phyloP scores from a whole-genome alignment of 2,888 invertebrate genomes.

The Heliothis peltigera region DNA sequence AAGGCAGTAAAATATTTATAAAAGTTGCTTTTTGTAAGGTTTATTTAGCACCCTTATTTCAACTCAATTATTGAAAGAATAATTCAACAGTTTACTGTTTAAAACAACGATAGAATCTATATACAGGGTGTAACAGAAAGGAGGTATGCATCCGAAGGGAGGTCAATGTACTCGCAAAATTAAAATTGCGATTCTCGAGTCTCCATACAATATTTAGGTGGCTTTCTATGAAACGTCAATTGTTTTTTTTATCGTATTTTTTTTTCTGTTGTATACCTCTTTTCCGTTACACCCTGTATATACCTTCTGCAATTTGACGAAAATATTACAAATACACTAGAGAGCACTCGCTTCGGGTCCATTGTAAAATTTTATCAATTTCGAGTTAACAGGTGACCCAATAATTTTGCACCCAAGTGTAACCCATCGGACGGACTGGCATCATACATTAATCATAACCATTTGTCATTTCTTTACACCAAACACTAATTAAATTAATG shows the following conservation, averaged over 20 bases:
- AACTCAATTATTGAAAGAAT: neutral
- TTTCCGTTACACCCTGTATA: no score
- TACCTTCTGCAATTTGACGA: neutral
- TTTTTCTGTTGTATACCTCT: no score
- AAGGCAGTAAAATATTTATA: neutral
- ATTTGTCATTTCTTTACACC: constrained; percentile 13
- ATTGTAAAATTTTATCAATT: neutral
- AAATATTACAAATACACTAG: neutral
- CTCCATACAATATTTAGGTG: no score
- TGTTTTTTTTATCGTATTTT: no score
- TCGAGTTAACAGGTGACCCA: neutral
- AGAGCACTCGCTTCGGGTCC: neutral
- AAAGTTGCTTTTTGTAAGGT: neutral
- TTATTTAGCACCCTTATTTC: neutral
- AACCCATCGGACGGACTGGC: constrained; percentile 19
- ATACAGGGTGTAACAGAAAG: no score
- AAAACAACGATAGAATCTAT: no score
- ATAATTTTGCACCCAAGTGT: neutral
- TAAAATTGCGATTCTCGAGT: no score
- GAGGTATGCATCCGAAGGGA: no score
- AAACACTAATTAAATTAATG: constrained; percentile 22
- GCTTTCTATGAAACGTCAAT: no score
- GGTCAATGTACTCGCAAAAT: no score
- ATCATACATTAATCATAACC: constrained; percentile 8
- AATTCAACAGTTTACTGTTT: no score